Evolutionary conservation across 64 coral and sea anemone genomes (phyloP).

Genomic region (Porites australiensis): DNA sequence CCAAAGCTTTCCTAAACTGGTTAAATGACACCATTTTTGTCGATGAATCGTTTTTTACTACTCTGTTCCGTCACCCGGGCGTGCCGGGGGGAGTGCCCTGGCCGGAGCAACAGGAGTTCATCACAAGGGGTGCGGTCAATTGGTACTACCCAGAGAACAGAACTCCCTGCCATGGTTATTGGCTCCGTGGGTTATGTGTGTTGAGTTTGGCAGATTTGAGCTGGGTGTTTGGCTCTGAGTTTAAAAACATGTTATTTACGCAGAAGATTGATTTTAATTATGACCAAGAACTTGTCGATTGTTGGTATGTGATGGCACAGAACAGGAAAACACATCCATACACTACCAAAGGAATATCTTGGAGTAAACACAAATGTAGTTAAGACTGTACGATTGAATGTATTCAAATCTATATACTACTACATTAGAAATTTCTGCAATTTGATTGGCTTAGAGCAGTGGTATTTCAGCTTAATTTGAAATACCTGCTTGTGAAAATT

Average conservation of each 20-base stretch:
- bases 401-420: too few relatives aligned
- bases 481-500: too few relatives aligned
- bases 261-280: conserved; percentile 34
- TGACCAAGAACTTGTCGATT: conserved; percentile 19
- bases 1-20: conserved; percentile 7
- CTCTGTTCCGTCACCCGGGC: not conserved
- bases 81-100: not conserved
- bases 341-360: not conserved
- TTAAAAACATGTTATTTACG: not conserved
- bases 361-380: not conserved
- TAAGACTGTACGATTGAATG: not conserved
- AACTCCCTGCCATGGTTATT: conserved; percentile 10
- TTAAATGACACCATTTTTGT: not conserved
- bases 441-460: too few relatives aligned
- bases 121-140: not conserved
- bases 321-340: not conserved
- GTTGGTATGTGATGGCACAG: conserved; percentile 3
- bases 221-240: not conserved
- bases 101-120: not conserved
- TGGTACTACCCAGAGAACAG: not conserved
- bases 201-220: conserved; percentile 26
- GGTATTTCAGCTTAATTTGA: too few relatives aligned
- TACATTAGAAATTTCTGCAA: too few relatives aligned
- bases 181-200: not conserved
- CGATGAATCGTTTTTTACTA: conserved; percentile 13